Evolutionary conservation across 2,888 invertebrate genomes (phyloP), one percentile per base, ranked within the genome.

Genomic region (Lasius platythorax): DNA sequence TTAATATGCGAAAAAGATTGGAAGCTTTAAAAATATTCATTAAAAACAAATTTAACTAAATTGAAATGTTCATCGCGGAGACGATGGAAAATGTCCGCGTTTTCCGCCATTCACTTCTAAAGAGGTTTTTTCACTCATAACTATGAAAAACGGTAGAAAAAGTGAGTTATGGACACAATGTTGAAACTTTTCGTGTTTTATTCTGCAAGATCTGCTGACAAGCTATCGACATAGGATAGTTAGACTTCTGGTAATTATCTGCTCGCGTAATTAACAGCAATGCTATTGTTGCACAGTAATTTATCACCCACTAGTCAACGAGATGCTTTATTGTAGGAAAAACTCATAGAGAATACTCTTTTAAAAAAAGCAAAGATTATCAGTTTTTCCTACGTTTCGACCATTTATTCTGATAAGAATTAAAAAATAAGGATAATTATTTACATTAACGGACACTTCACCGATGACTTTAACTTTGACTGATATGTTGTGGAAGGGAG

Each of bases 221-320:
- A 67, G 33, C 75, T 46, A 23, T 43, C 40, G 63, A 73, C 40
- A 43, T 66, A 74, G 64, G 2, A 50, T 68, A 23, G 23, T 75
- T 75, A 67, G 75, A 67, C 75, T 75, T 75, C 46, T 75, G 33
- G 75, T 50, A 75, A 75, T 75, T 75, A 75, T 67, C 75, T 67
- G 33, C 68, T 75, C 67, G 67, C 46, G 75, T 75, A 75, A 75
- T 75, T 75, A 75, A 46, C 46, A 66, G 66, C 75, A 43, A 75
- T 67, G 67, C 67, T 67, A 75, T 75, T 75, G 33, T 75, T 75
- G 33, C 75, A 46, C 67, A 33, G 75, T 66, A 66, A 75, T 75
- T 66, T 75, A 75, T 75, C 33, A 68, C 66, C 15, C 46, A 15
- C 46, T 15, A 43, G 46, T 67, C 67, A 33, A 75, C 33, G 23